Evolutionary conservation across 2,888 invertebrate genomes (phyloP).

Genomic region (Melangyna quadrimaculata): DNA sequence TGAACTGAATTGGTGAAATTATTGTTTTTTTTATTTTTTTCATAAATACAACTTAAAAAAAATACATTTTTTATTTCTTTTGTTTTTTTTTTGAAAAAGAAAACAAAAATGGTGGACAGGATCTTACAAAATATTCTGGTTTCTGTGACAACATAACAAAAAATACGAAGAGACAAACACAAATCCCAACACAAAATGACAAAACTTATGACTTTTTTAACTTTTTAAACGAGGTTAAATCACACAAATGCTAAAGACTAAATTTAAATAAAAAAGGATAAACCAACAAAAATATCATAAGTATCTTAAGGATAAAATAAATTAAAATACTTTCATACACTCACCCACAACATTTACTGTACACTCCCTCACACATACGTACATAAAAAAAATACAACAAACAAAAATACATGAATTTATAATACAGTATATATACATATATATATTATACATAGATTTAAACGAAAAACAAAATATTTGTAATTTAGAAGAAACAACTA

Average conservation of each 20-base stretch:
- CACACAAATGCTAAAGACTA: constrained; percentile 66
- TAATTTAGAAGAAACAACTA: constrained; percentile 67
- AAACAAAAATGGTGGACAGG: constrained; percentile 47
- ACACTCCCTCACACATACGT: constrained; percentile 42
- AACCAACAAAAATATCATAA: constrained; percentile 38
- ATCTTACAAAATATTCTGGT: constrained; percentile 64
- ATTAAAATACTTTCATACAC: constrained; percentile 31
- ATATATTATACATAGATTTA: constrained; percentile 46
- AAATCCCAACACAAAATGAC: constrained; percentile 56
- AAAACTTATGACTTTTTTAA: constrained; percentile 63
- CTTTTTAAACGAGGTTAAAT: constrained; percentile 30
- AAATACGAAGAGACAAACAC: constrained; percentile 38
- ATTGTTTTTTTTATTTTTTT: constrained; percentile 34
- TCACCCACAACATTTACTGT: constrained; percentile 34
- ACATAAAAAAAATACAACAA: constrained; percentile 35
- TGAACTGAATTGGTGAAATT: constrained; percentile 71
- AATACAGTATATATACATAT: constrained; percentile 34
- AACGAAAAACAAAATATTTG: constrained; percentile 27
- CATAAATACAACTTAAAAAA: neutral
- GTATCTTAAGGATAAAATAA: constrained; percentile 59
- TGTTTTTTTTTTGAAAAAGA: neutral
- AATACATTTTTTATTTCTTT: neutral
- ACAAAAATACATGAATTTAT: constrained; percentile 64
- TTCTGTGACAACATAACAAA: constrained; percentile 42
- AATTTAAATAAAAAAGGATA: constrained; percentile 27